phyloP scores from a whole-genome alignment of 2,113 vertebrate genomes.

The Todiramphus saurophagus region DNA sequence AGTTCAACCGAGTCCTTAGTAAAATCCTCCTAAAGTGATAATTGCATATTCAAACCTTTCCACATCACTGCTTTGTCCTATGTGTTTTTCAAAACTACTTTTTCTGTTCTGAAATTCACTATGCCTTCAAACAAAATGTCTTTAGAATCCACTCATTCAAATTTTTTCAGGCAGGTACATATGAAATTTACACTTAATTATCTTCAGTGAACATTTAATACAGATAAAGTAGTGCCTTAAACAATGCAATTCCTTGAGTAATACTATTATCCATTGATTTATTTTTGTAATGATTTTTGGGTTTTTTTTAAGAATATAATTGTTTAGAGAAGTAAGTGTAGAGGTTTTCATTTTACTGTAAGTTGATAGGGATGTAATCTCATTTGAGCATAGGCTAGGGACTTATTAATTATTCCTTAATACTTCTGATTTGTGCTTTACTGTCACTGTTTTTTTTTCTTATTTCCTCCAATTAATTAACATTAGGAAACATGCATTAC shows the following conservation, averaged over 20 bases:
- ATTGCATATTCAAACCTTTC: not conserved
- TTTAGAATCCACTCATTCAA: not conserved
- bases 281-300: not conserved
- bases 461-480: not conserved
- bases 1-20: not conserved
- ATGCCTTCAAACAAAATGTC: not conserved
- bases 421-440: not conserved
- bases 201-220: not conserved
- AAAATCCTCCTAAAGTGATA: not conserved
- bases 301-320: not conserved
- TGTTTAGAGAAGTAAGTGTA: not conserved
- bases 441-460: not conserved
- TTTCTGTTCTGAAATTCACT: not conserved
- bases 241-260: not conserved
- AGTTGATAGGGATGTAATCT: not conserved
- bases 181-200: not conserved
- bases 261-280: not conserved
- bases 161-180: not conserved
- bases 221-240: not conserved
- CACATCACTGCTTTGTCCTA: not conserved
- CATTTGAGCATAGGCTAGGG: not conserved
- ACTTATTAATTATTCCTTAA: not conserved
- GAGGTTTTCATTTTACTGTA: not conserved
- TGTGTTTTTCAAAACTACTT: not conserved
- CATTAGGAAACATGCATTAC: not conserved